Conservation (phyloP, 2,888 invertebrate species). For the Andrena marginata region DNA sequence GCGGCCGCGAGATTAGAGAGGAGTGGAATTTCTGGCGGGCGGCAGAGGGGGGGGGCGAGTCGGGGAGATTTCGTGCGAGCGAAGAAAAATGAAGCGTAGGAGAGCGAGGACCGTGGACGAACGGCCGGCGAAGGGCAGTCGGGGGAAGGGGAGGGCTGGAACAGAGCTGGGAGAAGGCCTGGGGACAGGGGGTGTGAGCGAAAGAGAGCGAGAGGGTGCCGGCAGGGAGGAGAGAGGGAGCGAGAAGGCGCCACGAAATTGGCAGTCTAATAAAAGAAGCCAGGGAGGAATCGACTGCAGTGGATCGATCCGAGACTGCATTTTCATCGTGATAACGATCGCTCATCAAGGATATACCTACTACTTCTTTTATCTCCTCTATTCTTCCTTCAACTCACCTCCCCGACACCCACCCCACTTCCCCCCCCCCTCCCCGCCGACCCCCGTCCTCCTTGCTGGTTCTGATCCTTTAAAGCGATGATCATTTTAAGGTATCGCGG, state of each 20-base stretch:
- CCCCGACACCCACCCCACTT: too few species aligned
- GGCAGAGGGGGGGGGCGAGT: slow-evolving; percentile 17
- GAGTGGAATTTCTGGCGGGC: slow-evolving; percentile 48
- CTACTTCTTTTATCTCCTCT: slow-evolving; percentile 71
- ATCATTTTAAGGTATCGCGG: slow-evolving; percentile 58
- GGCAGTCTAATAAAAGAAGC: slow-evolving; percentile 75
- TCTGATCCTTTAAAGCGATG: slow-evolving; percentile 58
- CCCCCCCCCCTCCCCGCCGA: too few species aligned
- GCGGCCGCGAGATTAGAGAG: slow-evolving; percentile 58
- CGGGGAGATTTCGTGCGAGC: slow-evolving; percentile 61
- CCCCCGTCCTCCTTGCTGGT: slow-evolving; percentile 11
- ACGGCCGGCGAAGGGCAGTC: slow-evolving; percentile 4
- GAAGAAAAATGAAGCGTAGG: slow-evolving; percentile 55
- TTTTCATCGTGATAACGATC: slow-evolving; percentile 76
- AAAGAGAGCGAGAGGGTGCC: not conserved
- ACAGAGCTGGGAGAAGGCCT: not conserved
- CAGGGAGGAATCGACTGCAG: slow-evolving; percentile 68
- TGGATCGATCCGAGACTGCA: slow-evolving; percentile 74
- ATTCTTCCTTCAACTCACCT: slow-evolving; percentile 33
- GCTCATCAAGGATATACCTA: slow-evolving; percentile 75
- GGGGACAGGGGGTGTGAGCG: not conserved
- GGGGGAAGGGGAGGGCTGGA: not conserved
- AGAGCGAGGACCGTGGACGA: slow-evolving; percentile 40
- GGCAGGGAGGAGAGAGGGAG: slow-evolving; percentile 22
- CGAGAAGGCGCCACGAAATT: slow-evolving; percentile 71